These are phyloP conservation scores for Rhegmatorhina hoffmannsi DNA, from an alignment of 2,113 vertebrate genomes.

Conservation along the genomic window DNA sequence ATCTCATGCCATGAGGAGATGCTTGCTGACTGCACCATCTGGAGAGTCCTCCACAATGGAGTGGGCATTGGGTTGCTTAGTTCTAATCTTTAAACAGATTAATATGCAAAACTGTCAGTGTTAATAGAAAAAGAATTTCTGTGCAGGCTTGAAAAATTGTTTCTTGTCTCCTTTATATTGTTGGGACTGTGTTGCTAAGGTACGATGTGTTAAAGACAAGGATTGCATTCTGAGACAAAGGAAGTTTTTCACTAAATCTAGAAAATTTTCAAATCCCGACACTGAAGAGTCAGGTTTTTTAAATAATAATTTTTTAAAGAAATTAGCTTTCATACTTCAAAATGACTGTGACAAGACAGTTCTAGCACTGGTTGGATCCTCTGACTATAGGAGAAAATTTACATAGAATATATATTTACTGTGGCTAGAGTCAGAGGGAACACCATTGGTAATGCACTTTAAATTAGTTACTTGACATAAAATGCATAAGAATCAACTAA, in stretches of 20 bases:
- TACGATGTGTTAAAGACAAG: not conserved
- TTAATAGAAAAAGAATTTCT: not conserved
- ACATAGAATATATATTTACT: not conserved
- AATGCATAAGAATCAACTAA: not conserved
- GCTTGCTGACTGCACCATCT: not conserved
- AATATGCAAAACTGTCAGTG: not conserved
- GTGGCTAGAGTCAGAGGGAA: not conserved
- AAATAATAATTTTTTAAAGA: not conserved
- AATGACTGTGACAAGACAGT: not conserved
- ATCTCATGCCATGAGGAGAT: not conserved
- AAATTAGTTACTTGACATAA: not conserved
- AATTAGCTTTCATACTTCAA: not conserved
- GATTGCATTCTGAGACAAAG: not conserved
- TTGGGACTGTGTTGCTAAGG: not conserved
- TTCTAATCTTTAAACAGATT: not conserved
- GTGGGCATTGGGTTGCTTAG: not conserved
- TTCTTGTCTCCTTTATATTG: not conserved
- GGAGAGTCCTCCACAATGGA: not conserved
- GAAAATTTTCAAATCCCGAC: not conserved
- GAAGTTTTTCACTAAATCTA: not conserved
- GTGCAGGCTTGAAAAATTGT: not conserved
- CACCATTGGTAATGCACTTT: not conserved
- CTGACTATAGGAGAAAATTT: not conserved
- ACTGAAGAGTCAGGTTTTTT: not conserved
- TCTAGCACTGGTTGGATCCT: not conserved